phyloP scores from a whole-genome alignment of 2,797 vertebrate genomes.

The Sebastes minor region DNA sequence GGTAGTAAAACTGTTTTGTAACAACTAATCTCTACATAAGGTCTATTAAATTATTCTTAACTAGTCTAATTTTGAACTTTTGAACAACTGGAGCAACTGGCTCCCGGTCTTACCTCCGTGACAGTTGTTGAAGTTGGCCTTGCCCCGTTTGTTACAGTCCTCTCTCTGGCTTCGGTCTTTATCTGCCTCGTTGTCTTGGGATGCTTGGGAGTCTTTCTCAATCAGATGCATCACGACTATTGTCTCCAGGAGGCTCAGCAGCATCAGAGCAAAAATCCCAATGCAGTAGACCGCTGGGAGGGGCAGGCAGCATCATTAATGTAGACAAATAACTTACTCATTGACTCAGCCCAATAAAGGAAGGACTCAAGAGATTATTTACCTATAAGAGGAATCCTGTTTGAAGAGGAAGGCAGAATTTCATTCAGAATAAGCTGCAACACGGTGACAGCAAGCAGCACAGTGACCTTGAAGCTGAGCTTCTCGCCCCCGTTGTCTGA shows the following conservation, averaged over 20 bases:
- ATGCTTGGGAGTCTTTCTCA: constrained; percentile 50
- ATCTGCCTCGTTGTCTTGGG: not conserved
- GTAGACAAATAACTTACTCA: not conserved
- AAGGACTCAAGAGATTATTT: not conserved
- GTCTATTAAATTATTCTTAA: not conserved
- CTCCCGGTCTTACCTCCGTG: constrained; percentile 30
- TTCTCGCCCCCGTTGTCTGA: constrained; percentile 79
- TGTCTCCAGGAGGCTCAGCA: constrained; percentile 82
- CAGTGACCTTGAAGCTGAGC: constrained; percentile 83
- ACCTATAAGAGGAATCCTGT: constrained; percentile 84
- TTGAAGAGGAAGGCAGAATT: constrained; percentile 82
- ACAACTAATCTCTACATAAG: not conserved
- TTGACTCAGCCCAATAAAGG: not conserved
- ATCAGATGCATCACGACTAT: constrained; percentile 79
- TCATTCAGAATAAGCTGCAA: constrained; percentile 85
- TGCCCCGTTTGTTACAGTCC: not conserved
- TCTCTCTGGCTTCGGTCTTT: not conserved
- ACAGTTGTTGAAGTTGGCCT: not conserved
- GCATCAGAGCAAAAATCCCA: constrained; percentile 82
- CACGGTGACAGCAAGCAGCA: constrained; percentile 84
- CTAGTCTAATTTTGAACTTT: not conserved
- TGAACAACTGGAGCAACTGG: not conserved
- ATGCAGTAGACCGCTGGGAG: constrained; percentile 80
- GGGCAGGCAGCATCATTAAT: not conserved
- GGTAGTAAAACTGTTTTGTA: not conserved